These are phyloP conservation scores for Papilio aristodemus DNA, from an alignment of 1,140 invertebrate genomes.

Conservation along the genomic window DNA sequence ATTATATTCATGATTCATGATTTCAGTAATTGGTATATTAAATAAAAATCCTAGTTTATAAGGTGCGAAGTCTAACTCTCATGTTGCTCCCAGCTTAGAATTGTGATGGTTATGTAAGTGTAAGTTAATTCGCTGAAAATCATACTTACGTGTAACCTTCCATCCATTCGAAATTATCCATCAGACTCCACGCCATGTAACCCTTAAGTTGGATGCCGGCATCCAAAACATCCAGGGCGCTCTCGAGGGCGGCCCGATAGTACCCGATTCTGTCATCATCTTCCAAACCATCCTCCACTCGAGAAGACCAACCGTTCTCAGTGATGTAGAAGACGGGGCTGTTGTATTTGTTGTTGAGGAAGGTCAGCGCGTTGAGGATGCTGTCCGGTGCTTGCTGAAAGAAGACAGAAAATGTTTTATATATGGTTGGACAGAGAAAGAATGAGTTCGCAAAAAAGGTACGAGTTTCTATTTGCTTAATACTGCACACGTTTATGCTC, in stretches of 20 bases:
- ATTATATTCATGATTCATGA: too few relatives aligned
- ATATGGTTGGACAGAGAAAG: too few relatives aligned
- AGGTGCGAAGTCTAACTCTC: too few relatives aligned
- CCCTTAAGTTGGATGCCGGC: slow-evolving; percentile 14
- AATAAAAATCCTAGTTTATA: too few relatives aligned
- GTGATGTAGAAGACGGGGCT: slow-evolving; percentile 80
- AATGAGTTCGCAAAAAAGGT: too few relatives aligned
- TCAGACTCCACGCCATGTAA: slow-evolving; percentile 19
- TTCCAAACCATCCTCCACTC: slow-evolving; percentile 60
- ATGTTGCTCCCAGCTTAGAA: too few relatives aligned
- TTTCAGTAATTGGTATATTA: too few relatives aligned
- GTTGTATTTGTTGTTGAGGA: slow-evolving; percentile 80
- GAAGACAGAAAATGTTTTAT: neutral
- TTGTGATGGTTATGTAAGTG: too few relatives aligned
- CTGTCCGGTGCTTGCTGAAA: slow-evolving; percentile 55
- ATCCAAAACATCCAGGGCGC: slow-evolving; percentile 83
- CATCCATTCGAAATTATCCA: slow-evolving; percentile 29
- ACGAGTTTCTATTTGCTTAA: neutral
- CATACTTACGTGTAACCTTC: slow-evolving; percentile 19
- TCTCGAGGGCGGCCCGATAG: slow-evolving; percentile 56
- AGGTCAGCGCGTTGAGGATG: slow-evolving; percentile 57
- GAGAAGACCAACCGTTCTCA: slow-evolving; percentile 81
- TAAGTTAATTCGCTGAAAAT: too few relatives aligned
- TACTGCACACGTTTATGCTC: neutral
- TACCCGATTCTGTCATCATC: slow-evolving; percentile 74